Evolutionary conservation across 2,888 invertebrate species (phyloP), one percentile per base, ranked within the genome.

Genomic region (Phyllotreta striolata): DNA sequence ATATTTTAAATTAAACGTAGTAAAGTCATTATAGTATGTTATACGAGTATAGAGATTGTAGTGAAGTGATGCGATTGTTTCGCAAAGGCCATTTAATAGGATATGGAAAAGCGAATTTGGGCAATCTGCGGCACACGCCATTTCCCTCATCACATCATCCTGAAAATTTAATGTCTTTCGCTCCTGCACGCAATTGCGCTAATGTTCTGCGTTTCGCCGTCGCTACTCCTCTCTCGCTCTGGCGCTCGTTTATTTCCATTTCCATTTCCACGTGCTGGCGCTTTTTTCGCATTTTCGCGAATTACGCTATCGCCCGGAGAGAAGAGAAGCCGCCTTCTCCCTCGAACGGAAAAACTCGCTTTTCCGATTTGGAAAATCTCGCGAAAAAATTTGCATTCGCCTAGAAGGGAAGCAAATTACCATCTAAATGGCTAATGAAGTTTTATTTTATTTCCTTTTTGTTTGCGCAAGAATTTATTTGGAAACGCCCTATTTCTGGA

Each of bases 141-240:
- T 80, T 80, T 79, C 78, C 78, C 79, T 77, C 79, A 78, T 79
- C 75, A 76, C 78, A 76, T 77, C 77, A 79, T 76, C 73, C 78
- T 77, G 79, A 79, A 80, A 80, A 80, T 80, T 80, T 80, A 80
- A 79, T 79, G 79, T 78, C 76, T 78, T 66, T 63, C 78, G 70
- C 75, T 74, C 75, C 73, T 74, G 78, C 80, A 79, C 79, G 79
- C 80, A 80, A 80, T 80, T 80, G 79, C 78, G 71, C 77, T 80
- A 79, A 80, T 74, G 72, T 24, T 24, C 24, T 24, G 24, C 24
- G 24, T 24, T 24, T 24, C 24, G 24, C 1, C 4, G 24, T 1
- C 24, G 24, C 4, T n/a, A n/a, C 64, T 69, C 77, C 51, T 52
- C 38, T 38, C 49, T 49, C 49, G 6, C 47, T 47, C 10, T 44